Evolutionary conservation across 2,797 vertebrate genomes (phyloP).

Genomic region (Gallinago solitaria): DNA sequence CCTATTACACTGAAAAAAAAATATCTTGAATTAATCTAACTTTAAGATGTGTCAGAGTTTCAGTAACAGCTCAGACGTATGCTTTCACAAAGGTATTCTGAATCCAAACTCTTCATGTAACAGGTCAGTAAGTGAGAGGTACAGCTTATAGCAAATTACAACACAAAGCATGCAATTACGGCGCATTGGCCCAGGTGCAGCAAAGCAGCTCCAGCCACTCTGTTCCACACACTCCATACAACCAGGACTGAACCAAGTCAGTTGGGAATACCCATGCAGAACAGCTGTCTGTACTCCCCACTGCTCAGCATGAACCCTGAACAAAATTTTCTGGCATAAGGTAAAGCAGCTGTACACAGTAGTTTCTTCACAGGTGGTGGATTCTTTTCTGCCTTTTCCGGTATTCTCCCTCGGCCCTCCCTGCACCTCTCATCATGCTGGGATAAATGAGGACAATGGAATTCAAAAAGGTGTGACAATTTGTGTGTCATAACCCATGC

Average conservation of each 20-base stretch:
- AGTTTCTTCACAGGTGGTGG: not conserved
- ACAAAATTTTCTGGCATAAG: not conserved
- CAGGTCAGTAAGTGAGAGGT: not conserved
- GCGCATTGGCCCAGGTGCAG: rapidly evolving
- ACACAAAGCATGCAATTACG: rapidly evolving
- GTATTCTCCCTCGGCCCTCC: not conserved
- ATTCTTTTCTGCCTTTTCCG: not conserved
- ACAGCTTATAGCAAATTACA: not conserved
- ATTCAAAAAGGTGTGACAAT: not conserved
- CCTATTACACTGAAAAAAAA: not conserved
- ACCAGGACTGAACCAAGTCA: not conserved
- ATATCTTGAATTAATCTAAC: not conserved
- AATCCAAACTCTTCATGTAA: not conserved
- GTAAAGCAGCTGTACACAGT: not conserved
- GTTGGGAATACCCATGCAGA: rapidly evolving
- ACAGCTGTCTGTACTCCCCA: not conserved
- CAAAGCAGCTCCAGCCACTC: not conserved
- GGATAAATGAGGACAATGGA: not conserved
- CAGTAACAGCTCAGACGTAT: not conserved
- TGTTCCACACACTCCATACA: rapidly evolving
- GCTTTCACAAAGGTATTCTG: not conserved
- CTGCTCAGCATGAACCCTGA: not conserved
- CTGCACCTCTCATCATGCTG: not conserved
- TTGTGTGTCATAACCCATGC: not conserved
- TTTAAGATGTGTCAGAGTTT: not conserved